Evolutionary conservation across 2,797 vertebrate genomes (phyloP).

Genomic region (Cuculus canorus): DNA sequence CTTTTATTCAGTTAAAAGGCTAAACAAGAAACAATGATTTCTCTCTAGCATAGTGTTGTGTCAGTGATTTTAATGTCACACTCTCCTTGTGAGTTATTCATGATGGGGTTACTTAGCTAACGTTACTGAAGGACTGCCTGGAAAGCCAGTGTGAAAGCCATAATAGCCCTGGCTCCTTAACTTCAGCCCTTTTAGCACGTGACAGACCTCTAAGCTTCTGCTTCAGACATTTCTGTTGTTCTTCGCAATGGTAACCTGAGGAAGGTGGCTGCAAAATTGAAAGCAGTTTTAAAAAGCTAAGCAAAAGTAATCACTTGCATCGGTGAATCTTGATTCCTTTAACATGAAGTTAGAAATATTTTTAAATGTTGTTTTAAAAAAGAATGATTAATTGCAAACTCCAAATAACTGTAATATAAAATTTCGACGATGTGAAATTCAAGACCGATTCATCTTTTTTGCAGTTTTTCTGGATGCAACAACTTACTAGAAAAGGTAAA

Average conservation of each 20-base stretch:
- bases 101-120: not conserved
- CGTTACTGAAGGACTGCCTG: not conserved
- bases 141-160: not conserved
- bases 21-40: not conserved
- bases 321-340: not conserved
- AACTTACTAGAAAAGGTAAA: conserved; percentile 91
- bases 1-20: not conserved
- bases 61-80: not conserved
- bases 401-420: not conserved
- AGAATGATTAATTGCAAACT: not conserved
- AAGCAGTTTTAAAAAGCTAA: not conserved
- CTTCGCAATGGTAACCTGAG: not conserved
- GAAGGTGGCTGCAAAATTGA: not conserved
- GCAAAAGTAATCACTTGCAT: not conserved
- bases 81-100: not conserved
- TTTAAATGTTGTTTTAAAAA: not conserved
- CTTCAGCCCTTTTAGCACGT: not conserved
- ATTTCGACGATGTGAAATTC: conserved; percentile 13
- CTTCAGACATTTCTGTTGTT: not conserved
- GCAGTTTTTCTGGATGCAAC: conserved; percentile 96
- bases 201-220: not conserved
- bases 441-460: conserved; percentile 61
- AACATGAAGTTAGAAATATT: not conserved
- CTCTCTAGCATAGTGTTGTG: not conserved
- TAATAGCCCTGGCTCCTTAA: not conserved